Percentiles rank a stretch among this genome's conserved stretches.
Conservation (phyloP, 1,140 invertebrate genomes). For the Contarinia nasturtii region DNA sequence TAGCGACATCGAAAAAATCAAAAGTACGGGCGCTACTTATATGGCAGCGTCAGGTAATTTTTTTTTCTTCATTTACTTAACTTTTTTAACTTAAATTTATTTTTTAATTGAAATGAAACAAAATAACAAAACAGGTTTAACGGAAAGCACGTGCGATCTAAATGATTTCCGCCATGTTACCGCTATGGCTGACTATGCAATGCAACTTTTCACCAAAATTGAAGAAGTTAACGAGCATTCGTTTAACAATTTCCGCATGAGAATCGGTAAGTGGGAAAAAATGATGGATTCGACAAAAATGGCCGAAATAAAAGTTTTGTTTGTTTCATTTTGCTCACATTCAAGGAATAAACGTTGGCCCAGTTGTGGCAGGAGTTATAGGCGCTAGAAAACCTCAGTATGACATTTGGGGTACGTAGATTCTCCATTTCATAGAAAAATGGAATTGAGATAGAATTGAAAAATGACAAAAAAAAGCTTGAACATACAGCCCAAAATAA, state of each 20-base stretch:
- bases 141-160: slow-evolving; percentile 57
- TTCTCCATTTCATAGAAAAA: no score
- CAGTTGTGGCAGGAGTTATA: slow-evolving; percentile 89
- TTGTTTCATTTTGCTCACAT: slow-evolving; percentile 2
- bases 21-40: slow-evolving; percentile 88
- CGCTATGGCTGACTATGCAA: slow-evolving; percentile 80
- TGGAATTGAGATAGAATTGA: no score
- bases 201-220: slow-evolving; percentile 69
- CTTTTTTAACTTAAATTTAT: background rate
- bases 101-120: background rate
- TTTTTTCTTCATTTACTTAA: slow-evolving; percentile 1
- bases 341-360: slow-evolving; percentile 83
- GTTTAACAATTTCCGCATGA: slow-evolving; percentile 89
- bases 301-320: background rate
- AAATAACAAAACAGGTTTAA: slow-evolving; percentile 38
- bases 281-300: background rate
- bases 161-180: slow-evolving; percentile 59
- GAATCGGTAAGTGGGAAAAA: slow-evolving; percentile 70
- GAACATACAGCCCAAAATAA: no score
- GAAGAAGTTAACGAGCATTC: slow-evolving; percentile 88
- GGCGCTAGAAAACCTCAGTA: slow-evolving; percentile 82
- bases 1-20: slow-evolving; percentile 87
- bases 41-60: slow-evolving; percentile 83
- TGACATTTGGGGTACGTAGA: slow-evolving; percentile 79
- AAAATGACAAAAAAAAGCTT: no score